phyloP scores from a whole-genome alignment of 1,140 invertebrate genomes.

The Campoletis sonorensis region DNA sequence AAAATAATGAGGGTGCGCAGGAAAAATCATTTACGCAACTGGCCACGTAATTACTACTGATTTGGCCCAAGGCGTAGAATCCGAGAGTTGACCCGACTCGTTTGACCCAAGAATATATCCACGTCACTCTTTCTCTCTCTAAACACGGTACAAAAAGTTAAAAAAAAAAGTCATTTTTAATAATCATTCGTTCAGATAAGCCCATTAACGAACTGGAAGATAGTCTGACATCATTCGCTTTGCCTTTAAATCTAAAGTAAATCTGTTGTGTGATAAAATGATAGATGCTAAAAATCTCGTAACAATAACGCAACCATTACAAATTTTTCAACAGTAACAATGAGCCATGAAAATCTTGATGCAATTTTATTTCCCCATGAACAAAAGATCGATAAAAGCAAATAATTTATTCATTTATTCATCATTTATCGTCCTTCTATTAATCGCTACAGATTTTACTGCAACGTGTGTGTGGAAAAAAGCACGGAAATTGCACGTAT shows the following conservation, averaged over 20 bases:
- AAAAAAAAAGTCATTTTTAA: conserved; percentile 4
- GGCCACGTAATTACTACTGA: conserved; percentile 4
- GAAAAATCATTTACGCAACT: conserved; percentile 22
- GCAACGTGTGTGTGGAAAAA: not conserved
- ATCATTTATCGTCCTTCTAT: not conserved
- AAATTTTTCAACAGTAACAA: too few species aligned
- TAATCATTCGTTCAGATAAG: not conserved
- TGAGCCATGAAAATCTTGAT: too few species aligned
- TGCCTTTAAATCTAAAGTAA: not conserved
- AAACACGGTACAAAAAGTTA: not conserved
- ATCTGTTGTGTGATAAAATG: not conserved
- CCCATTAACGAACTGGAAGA: not conserved
- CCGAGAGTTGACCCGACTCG: conserved; percentile 16
- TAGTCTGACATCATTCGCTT: not conserved
- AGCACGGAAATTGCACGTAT: conserved; percentile 25
- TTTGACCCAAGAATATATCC: conserved; percentile 1
- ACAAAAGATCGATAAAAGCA: not conserved
- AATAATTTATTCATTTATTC: not conserved
- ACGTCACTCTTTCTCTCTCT: not conserved
- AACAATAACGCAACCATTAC: too few species aligned
- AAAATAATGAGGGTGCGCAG: not conserved
- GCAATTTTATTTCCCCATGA: not conserved
- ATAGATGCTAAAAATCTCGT: not conserved
- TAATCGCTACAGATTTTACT: not conserved
- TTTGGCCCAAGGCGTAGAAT: not conserved